Evolutionary conservation across 1,140 invertebrate species (phyloP), one percentile per base, ranked within the genome.

Genomic region (Hyles euphorbiae): DNA sequence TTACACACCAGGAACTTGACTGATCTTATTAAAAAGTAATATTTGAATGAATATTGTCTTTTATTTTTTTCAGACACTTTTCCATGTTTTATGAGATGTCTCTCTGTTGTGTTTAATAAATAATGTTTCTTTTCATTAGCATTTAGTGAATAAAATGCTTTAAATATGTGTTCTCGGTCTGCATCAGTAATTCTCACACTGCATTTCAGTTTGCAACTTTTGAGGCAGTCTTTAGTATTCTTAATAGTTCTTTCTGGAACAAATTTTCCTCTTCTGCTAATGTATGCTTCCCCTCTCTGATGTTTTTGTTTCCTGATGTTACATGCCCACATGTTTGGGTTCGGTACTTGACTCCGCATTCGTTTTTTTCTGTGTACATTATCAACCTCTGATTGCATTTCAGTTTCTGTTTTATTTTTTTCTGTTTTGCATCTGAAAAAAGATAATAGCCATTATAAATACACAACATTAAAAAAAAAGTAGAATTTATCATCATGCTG

Each of bases 111-210:
- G 47, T 83, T 87, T 1, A 88, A 60, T 33, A 88, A 61, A 40
- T 84, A 88, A 66, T 86, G 81, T 56, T 80, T 86, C 45, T 88
- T 88, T 63, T 88, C 86, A 62, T 88, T 87, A 0, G 81, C 70
- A 60, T 76, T 83, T n/a, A 88, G 57, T 1, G 86, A 84, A 55
- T 88, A 88, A 52, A 86, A 88, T 4, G 86, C 78, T 73, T 80
- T 83, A 58, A 88, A 88, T 51, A 88, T 76, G n/a, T 81, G 73
- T 66, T 88, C 77, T 32, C 83, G 65, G 53, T 88, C 86, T 0
- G 66, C 61, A 61, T 88, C 81, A 40, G 67, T 78, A 1, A 88
- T 81, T 63, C 71, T 72, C 45, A 80, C 75, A 43, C 74, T 88
- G 45, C 86, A 87, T 73, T 85, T 86, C 36, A 68, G 83, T 56